phyloP scores from a whole-genome alignment of 2,113 vertebrate species.

The Ciconia maguari region DNA sequence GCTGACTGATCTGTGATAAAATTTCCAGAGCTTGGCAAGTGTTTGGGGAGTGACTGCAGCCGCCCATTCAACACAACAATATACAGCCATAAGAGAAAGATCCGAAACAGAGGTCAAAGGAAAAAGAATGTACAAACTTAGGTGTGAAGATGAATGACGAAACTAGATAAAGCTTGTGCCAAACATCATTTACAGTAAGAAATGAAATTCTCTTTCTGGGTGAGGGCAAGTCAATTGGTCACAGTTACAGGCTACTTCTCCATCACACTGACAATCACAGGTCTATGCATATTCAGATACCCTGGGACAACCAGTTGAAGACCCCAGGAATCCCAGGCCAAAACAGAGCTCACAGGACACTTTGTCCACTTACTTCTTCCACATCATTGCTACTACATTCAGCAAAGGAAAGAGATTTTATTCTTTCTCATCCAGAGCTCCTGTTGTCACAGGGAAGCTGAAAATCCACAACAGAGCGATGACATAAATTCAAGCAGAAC shows the following conservation, averaged over 20 bases:
- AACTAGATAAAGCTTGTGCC: background rate
- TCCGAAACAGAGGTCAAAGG: background rate
- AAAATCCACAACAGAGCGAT: background rate
- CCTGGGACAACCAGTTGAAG: background rate
- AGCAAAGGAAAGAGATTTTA: background rate
- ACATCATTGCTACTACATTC: background rate
- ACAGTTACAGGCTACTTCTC: background rate
- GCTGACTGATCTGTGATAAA: background rate
- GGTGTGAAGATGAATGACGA: background rate
- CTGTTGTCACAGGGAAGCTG: background rate
- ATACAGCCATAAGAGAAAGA: background rate
- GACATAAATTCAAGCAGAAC: background rate
- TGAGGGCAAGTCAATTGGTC: background rate
- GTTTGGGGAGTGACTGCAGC: background rate
- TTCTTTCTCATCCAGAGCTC: background rate
- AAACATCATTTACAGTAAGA: background rate
- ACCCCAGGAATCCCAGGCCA: background rate
- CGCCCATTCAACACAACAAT: background rate
- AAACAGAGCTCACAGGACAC: background rate
- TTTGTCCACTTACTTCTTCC: background rate
- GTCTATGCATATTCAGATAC: rapidly evolving
- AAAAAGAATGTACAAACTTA: background rate
- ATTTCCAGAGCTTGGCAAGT: constrained; percentile 3
- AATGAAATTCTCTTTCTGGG: background rate
- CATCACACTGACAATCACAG: rapidly evolving